phyloP scores from a whole-genome alignment of 2,113 vertebrate species.

The Sceloporus tristichus region DNA sequence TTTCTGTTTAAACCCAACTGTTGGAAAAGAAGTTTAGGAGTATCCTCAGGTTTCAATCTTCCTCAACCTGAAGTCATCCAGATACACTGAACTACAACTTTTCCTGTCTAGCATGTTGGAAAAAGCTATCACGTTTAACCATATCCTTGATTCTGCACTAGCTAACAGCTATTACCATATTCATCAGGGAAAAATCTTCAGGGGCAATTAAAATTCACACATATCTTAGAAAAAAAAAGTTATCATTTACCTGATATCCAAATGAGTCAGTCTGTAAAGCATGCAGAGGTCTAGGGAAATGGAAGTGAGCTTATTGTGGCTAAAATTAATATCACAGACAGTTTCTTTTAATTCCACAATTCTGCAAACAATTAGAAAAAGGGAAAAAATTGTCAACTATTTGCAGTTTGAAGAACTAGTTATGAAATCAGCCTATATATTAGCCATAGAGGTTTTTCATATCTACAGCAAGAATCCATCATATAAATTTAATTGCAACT shows the following conservation, averaged over 20 bases:
- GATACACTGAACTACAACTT: too few species aligned
- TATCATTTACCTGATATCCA: slow-evolving; percentile 89
- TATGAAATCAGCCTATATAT: background rate
- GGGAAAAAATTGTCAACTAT: background rate
- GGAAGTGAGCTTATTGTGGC: slow-evolving; percentile 90
- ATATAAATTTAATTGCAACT: background rate
- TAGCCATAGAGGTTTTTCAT: accelerated
- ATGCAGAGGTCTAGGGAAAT: slow-evolving; percentile 81
- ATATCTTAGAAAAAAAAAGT: slow-evolving; percentile 15
- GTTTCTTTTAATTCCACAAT: slow-evolving; percentile 86
- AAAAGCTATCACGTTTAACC: background rate
- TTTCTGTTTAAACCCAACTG: background rate
- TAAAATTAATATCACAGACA: slow-evolving; percentile 85
- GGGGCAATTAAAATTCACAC: background rate
- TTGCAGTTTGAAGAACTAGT: accelerated
- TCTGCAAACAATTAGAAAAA: slow-evolving; percentile 74
- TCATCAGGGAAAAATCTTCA: background rate
- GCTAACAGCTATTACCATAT: background rate
- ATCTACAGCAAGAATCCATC: accelerated
- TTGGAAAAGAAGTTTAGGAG: background rate
- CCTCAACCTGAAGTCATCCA: too few species aligned
- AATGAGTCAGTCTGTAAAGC: slow-evolving; percentile 85
- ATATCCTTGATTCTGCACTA: background rate
- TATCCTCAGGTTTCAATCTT: background rate
- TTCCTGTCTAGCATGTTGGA: background rate